Percentiles rank a stretch among this genome's conserved stretches.
These are phyloP conservation scores for Caerostris extrusa DNA, from an alignment of 1,140 invertebrate species.

Conservation along the genomic window DNA sequence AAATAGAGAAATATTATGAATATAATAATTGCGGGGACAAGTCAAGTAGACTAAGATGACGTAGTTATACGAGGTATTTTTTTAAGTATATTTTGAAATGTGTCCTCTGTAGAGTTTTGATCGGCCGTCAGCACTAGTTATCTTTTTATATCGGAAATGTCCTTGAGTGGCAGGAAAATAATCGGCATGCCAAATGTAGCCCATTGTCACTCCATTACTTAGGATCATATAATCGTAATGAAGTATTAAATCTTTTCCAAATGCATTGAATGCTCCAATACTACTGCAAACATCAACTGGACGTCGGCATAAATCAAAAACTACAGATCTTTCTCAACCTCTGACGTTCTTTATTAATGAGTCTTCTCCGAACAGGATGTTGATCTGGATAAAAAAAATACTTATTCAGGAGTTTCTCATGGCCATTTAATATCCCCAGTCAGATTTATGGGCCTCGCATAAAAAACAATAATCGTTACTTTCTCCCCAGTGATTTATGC, in stretches of 20 bases:
- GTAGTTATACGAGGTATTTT: too few relatives aligned
- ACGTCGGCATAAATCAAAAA: not conserved
- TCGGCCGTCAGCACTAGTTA: too few relatives aligned
- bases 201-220: too few relatives aligned
- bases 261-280: not conserved
- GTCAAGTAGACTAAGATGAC: too few relatives aligned
- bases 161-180: too few relatives aligned
- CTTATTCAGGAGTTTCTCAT: not conserved
- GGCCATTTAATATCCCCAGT: not conserved
- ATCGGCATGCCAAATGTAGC: too few relatives aligned
- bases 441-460: not conserved
- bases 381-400: not conserved
- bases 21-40: too few relatives aligned
- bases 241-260: not conserved
- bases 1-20: too few relatives aligned
- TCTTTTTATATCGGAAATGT: too few relatives aligned
- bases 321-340: not conserved
- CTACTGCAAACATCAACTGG: not conserved
- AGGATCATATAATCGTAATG: too few relatives aligned
- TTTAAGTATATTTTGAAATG: too few relatives aligned
- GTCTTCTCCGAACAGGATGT: not conserved
- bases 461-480: conserved; percentile 12
- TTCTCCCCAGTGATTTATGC: conserved; percentile 10
- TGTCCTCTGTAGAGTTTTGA: too few relatives aligned
- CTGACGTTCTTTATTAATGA: not conserved